phyloP scores from a whole-genome alignment of 1,140 invertebrate genomes.

The Pseudomyrmex dendroicus region DNA sequence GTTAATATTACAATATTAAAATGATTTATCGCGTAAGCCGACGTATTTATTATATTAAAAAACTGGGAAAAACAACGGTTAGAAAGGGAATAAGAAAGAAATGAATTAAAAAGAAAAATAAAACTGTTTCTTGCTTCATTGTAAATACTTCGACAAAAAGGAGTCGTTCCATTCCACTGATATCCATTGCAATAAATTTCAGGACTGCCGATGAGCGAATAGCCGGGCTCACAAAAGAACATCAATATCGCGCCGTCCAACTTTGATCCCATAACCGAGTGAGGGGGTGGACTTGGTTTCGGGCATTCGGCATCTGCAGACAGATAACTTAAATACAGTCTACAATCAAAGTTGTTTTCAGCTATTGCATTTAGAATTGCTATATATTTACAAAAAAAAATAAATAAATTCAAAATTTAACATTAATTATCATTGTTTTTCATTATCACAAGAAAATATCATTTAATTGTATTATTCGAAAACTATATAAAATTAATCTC shows the following conservation, averaged over 20 bases:
- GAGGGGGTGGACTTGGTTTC: conserved; percentile 76
- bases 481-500: no score
- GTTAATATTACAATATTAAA: no score
- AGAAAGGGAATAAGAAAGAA: not conserved
- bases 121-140: not conserved
- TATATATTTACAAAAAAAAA: no score
- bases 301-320: conserved; percentile 80
- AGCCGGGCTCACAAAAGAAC: conserved; percentile 88
- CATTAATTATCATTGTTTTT: no score
- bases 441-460: no score
- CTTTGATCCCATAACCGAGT: conserved; percentile 84
- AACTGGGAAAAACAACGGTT: not conserved
- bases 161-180: conserved; percentile 87
- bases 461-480: no score
- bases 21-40: not conserved
- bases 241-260: conserved; percentile 86
- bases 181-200: conserved; percentile 88
- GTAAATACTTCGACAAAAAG: conserved; percentile 86
- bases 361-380: no score
- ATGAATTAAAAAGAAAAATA: conserved; percentile 12
- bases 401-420: no score
- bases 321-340: conserved; percentile 12
- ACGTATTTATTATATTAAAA: not conserved
- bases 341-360: no score
- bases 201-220: conserved; percentile 85